Conservation (phyloP, 2,888 invertebrate genomes). For the Megalurothrips usitatus region DNA sequence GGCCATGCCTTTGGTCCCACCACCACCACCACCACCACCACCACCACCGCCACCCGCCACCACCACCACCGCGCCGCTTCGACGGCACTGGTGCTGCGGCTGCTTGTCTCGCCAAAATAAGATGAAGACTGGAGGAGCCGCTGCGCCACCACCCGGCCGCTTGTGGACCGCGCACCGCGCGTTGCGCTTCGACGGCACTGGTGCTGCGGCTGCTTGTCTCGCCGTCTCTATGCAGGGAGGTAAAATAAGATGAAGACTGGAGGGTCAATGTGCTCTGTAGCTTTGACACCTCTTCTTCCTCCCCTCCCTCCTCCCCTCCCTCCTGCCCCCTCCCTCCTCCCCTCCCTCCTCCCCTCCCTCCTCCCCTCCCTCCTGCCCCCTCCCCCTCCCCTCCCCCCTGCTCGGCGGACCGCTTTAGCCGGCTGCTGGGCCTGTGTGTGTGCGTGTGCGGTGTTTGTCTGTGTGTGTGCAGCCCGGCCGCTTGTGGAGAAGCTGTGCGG, state of each 20-base stretch:
- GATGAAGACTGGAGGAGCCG: constrained; percentile 1
- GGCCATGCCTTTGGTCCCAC: background rate
- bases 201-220: background rate
- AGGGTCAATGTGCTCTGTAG: no score
- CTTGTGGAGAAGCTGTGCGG: no score
- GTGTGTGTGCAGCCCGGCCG: no score
- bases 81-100: background rate
- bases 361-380: no score
- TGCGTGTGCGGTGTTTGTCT: no score
- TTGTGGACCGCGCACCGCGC: no score
- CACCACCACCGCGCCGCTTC: background rate
- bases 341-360: background rate
- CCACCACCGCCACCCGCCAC: background rate
- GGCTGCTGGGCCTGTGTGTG: no score
- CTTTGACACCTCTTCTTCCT: no score
- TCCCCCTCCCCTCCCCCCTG: no score
- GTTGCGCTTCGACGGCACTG: background rate
- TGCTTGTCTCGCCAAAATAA: constrained; percentile 4
- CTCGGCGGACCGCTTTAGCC: no score
- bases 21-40: background rate
- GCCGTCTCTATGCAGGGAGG: no score
- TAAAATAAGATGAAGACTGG: constrained; percentile 13
- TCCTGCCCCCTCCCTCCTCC: background rate
- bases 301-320: no score
- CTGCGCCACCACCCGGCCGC: background rate